Evolutionary conservation across 1,140 invertebrate species (phyloP), one percentile per base, ranked within the genome.

Genomic region (Potamilus streckersoni): DNA sequence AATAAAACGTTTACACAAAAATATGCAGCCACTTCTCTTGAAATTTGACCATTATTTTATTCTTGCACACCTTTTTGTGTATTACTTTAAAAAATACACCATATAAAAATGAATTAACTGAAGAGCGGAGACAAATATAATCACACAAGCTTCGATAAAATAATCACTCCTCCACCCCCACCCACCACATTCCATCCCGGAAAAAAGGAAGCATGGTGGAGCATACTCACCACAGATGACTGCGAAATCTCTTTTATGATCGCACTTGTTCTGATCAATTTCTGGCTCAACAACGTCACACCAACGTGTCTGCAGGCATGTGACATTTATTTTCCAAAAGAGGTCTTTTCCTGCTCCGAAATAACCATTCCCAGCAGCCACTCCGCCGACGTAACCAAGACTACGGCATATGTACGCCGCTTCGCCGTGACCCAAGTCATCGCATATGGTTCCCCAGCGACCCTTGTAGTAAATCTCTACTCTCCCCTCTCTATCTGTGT

Each of bases 401-500:
- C 94, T 93, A 71, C 92, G 92, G 89, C 96, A 98, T 13, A 96
- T 93, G 12, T 97, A 94, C 31, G 91, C 90, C 0, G 95, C 96
- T 78, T 97, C 96, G 2, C 91, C 86, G 59, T 93, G 87, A 85
- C 96, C 96, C 94, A 95, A 97, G 87, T 96, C 95, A 84, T 96
- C 95, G 85, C 96, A 97, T 19, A 98, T 91, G 16, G 94, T 93
- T 14, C 96, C 96, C 96, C 96, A 98, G 78, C 93, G 92, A 14
- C 93, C 94, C 71, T 94, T 92, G 88, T 97, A 95, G 78, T 94
- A 94, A 65, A 98, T 94, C 89, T 97, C 96, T 13, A 98, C 94
- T 88, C 97, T 96, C 62, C 96, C 96, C 95, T 88, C 85, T 23
- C 74, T 71, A 6, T 78, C 59, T 14, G 65, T 78, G 19, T 74